A percentile compares a stretch with the other conserved stretches of the same genome.
Conservation (phyloP, 1,140 invertebrate species). For the Aporrectodea caliginosa region DNA sequence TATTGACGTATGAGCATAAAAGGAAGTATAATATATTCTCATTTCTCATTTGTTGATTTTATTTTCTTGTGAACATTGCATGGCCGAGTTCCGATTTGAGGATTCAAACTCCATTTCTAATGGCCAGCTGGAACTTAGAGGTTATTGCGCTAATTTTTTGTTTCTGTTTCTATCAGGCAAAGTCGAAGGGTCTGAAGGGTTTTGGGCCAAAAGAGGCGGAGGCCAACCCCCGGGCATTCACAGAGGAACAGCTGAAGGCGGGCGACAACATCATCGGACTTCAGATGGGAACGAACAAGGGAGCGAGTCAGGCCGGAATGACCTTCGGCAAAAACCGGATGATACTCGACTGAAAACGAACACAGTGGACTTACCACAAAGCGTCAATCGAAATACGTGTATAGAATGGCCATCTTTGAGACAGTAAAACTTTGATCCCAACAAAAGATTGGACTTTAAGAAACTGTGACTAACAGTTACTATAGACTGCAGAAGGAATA, state of each 20-base stretch:
- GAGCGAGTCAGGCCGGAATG: conserved; percentile 67
- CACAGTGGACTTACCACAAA: too few species aligned
- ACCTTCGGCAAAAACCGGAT: conserved; percentile 57
- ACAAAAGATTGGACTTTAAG: too few species aligned
- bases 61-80: neutral
- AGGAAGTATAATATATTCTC: too few species aligned
- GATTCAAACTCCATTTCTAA: too few species aligned
- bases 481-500: too few species aligned
- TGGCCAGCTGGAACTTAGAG: neutral
- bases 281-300: conserved; percentile 63
- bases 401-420: too few species aligned
- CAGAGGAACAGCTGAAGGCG: conserved; percentile 81
- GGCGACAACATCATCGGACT: conserved; percentile 85
- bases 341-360: conserved; percentile 43
- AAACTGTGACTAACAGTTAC: too few species aligned
- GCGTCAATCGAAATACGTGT: too few species aligned
- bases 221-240: conserved; percentile 58
- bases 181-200: conserved; percentile 19
- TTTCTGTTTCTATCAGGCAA: conserved; percentile 17
- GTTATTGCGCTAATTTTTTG: neutral
- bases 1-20: too few species aligned
- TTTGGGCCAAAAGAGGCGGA: conserved; percentile 90
- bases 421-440: too few species aligned
- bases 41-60: neutral
- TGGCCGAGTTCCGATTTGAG: too few species aligned